Percentiles rank a stretch among this genome's conserved stretches.
These are phyloP conservation scores for Oryzias sinensis DNA, from an alignment of 2,797 vertebrate species.

Conservation along the genomic window DNA sequence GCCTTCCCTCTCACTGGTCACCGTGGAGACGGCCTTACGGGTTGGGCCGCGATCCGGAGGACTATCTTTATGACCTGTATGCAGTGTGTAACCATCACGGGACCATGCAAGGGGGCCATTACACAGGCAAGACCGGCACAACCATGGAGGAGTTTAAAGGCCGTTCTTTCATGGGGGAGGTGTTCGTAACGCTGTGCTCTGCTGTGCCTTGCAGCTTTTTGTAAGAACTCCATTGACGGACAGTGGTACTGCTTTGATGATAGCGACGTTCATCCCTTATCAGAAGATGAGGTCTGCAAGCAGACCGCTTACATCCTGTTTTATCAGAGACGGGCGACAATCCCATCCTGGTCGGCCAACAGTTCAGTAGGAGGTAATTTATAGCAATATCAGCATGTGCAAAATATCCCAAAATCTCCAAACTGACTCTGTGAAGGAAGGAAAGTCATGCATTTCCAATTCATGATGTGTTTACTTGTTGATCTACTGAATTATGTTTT, in stretches of 20 bases:
- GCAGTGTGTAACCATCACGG: slow-evolving; percentile 98
- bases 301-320: slow-evolving; percentile 95
- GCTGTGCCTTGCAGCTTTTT: slow-evolving; percentile 81
- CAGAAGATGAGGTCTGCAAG: slow-evolving; percentile 93
- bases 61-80: slow-evolving; percentile 95
- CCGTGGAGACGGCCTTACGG: slow-evolving; percentile 96
- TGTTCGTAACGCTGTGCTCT: background rate
- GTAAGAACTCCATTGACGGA: slow-evolving; percentile 97
- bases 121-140: slow-evolving; percentile 83
- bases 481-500: no score
- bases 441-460: no score
- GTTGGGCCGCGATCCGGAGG: slow-evolving; percentile 95
- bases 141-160: background rate
- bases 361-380: slow-evolving; percentile 92
- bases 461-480: no score
- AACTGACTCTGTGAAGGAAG: background rate
- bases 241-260: slow-evolving; percentile 99
- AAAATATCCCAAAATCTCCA: background rate
- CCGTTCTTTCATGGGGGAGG: background rate
- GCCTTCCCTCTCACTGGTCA: slow-evolving; percentile 96
- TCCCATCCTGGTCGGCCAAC: slow-evolving; percentile 97
- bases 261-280: slow-evolving; percentile 89
- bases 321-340: slow-evolving; percentile 92
- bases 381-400: background rate
- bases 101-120: slow-evolving; percentile 98